Base-by-base conservation (phyloP, 2,797 vertebrate genomes). In the Siniperca undulata region DNA sequence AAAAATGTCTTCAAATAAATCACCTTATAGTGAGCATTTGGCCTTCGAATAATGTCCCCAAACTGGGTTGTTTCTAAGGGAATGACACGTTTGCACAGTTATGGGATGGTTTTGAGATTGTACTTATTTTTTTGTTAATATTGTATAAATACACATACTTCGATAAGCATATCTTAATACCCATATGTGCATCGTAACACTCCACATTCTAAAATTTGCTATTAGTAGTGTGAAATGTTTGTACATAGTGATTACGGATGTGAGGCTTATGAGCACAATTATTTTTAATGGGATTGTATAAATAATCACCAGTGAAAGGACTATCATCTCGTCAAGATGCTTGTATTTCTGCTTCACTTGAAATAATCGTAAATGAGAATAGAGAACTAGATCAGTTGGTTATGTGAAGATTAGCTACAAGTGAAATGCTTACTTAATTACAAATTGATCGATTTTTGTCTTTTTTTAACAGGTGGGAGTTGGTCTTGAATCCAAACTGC, bases 401-500 rank as follows among this genome's bases (percentile, higher is more conserved):
- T 22, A 22, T 48, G 5, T 50, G 5, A 60, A 56, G 22, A 74
- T 78, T 66, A 74, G 1, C 44, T 20, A 9, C 11, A 62, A 80
- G 46, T 65, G 2, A n/a, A 44, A 48, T 72, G 12, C 58, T 64
- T 34, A 22, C 11, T 83, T 56, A 2, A 53, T 76, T 64, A 61
- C 11, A 69, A 60, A 46, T 36, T 12, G 0, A 3, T 20, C 30
- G 30, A 30, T 0, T 67, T 27, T 59, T 20, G 17, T 68, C 4
- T 79, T 19, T 78, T 78, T 64, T 70, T 12, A 85, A 65, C 85
- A 96, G 96, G 98, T 99, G 80, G 98, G 98, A 60, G 98, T 99
- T 9, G 98, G 98, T 74, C 94, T 98, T 82, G 98, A 99, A 91
- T 97, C 97, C 77, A 98, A 98, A 84, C 96, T 99, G 76, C 98